phyloP scores from a whole-genome alignment of 92 coral and sea anemone species.

The Ricordea florida region DNA sequence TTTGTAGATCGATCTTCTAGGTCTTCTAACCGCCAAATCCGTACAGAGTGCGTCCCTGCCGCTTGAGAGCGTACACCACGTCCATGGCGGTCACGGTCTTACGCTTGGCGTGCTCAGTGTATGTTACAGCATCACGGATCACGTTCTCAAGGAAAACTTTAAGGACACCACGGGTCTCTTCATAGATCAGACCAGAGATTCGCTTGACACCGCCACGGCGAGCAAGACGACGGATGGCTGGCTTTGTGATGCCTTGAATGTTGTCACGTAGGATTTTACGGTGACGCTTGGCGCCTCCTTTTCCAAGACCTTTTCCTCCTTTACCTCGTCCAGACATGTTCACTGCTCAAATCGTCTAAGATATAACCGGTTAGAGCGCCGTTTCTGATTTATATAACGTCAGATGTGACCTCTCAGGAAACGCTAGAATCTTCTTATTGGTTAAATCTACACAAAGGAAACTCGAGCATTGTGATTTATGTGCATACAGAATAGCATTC shows the following conservation, averaged over 20 bases:
- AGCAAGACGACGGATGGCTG: slow-evolving; percentile 96
- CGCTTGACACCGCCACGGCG: slow-evolving; percentile 99
- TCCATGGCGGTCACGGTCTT: slow-evolving; percentile 99
- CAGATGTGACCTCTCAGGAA: too few relatives aligned
- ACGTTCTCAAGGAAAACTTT: slow-evolving; percentile 95
- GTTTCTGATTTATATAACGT: too few relatives aligned
- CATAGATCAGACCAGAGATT: slow-evolving; percentile 87
- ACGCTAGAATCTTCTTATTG: too few relatives aligned
- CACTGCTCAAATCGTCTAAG: too few relatives aligned
- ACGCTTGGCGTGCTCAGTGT: slow-evolving; percentile 98
- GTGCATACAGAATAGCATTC: too few relatives aligned
- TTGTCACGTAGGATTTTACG: slow-evolving; percentile 93
- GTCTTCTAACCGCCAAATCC: slow-evolving; percentile 83
- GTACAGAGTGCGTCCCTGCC: slow-evolving; percentile 96
- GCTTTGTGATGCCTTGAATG: slow-evolving; percentile 96
- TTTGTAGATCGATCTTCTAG: neutral
- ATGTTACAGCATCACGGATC: slow-evolving; percentile 96
- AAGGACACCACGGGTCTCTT: slow-evolving; percentile 95
- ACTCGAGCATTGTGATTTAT: too few relatives aligned
- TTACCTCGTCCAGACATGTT: slow-evolving; percentile 97
- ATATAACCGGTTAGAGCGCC: too few relatives aligned
- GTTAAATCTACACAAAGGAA: too few relatives aligned
- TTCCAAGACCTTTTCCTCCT: slow-evolving; percentile 95
- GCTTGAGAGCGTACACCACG: slow-evolving; percentile 92
- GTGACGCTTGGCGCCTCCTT: slow-evolving; percentile 97